Evolutionary conservation across 2,113 vertebrate genomes (phyloP).

Genomic region (Polyodon spathula): DNA sequence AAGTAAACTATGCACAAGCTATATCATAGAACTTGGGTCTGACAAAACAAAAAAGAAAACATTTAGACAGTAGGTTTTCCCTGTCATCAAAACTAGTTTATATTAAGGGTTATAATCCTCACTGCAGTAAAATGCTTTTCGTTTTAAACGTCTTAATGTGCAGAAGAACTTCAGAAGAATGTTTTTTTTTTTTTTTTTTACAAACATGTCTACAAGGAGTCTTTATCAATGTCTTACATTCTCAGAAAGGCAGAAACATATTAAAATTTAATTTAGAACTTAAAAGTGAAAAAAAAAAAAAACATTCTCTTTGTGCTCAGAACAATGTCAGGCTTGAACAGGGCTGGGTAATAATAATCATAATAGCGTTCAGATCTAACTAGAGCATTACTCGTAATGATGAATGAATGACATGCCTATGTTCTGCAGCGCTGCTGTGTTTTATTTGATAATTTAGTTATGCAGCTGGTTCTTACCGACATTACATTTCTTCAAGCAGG

Average conservation of each 20-base stretch:
- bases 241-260: neutral
- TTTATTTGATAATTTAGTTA: slow-evolving; percentile 39
- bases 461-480: slow-evolving; percentile 36
- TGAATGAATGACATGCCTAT: slow-evolving; percentile 45
- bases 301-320: neutral
- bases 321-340: neutral
- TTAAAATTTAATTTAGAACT: slow-evolving; percentile 1
- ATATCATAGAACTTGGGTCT: too few relatives aligned
- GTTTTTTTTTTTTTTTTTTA: too few relatives aligned
- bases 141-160: too few relatives aligned
- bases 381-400: slow-evolving; percentile 56
- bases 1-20: too few relatives aligned
- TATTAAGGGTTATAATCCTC: too few relatives aligned
- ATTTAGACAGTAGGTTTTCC: too few relatives aligned
- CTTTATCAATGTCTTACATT: too few relatives aligned
- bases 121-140: too few relatives aligned
- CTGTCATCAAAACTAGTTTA: too few relatives aligned
- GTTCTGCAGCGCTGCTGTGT: neutral
- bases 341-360: slow-evolving; percentile 19
- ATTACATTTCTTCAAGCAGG: slow-evolving; percentile 19
- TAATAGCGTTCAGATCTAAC: slow-evolving; percentile 45
- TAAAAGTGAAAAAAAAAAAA: slow-evolving; percentile 1
- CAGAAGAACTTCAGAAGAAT: too few relatives aligned
- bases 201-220: too few relatives aligned
- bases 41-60: too few relatives aligned